Evolutionary conservation across 2,888 invertebrate species (phyloP).

Genomic region (Zelleria hepariella): DNA sequence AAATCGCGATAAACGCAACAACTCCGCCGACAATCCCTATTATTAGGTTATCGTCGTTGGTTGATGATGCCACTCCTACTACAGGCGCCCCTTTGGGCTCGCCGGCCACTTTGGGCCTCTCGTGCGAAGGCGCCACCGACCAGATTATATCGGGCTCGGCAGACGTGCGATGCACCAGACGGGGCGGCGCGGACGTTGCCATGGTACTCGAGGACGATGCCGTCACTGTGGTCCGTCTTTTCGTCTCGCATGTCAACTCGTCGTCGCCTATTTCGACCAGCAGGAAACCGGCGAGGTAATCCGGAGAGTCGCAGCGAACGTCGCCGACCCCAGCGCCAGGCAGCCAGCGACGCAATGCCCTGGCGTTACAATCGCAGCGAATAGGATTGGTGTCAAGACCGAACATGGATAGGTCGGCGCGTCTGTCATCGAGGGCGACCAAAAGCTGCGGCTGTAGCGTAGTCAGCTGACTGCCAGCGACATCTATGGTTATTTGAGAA

Average conservation of each 20-base stretch:
- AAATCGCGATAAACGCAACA: constrained; percentile 89
- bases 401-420: constrained; percentile 79
- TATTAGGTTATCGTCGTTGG: constrained; percentile 92
- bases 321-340: constrained; percentile 75
- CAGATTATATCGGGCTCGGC: constrained; percentile 91
- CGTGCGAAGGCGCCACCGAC: constrained; percentile 83
- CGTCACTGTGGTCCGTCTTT: constrained; percentile 63
- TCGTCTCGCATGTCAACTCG: constrained; percentile 83
- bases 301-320: constrained; percentile 78
- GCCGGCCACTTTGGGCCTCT: constrained; percentile 69
- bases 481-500: constrained; percentile 82
- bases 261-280: constrained; percentile 85
- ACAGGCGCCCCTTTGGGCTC: constrained; percentile 74
- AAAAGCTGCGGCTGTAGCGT: constrained; percentile 84
- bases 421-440: constrained; percentile 84
- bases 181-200: constrained; percentile 56
- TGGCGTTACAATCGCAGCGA: constrained; percentile 86
- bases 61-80: constrained; percentile 72
- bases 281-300: constrained; percentile 77
- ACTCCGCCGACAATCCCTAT: constrained; percentile 96
- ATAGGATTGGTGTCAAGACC: constrained; percentile 87
- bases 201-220: constrained; percentile 50
- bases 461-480: constrained; percentile 82
- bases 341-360: constrained; percentile 85
- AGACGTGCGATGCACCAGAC: constrained; percentile 73